Conservation (phyloP, 2,888 invertebrate genomes). For the Himalopsyche japonica region DNA sequence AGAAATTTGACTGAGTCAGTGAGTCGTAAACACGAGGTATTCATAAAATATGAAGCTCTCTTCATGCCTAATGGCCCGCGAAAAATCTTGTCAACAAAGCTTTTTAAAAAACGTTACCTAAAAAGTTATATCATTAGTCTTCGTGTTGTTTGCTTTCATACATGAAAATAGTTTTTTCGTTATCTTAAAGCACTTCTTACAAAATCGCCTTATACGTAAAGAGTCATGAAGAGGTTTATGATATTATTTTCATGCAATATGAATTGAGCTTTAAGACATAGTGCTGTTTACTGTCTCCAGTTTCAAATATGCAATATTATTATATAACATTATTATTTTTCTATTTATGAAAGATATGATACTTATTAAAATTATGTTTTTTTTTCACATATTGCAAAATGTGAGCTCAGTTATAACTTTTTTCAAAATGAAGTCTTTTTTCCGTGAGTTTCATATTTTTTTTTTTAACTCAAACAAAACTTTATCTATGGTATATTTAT, state of each 20-base stretch:
- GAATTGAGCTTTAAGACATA: background rate
- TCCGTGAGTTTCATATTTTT: too few relatives aligned
- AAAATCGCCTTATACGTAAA: background rate
- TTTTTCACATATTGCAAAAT: too few relatives aligned
- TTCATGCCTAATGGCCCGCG: background rate
- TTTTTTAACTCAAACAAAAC: too few relatives aligned
- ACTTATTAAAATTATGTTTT: too few relatives aligned
- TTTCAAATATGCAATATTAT: too few relatives aligned
- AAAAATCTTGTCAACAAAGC: constrained; percentile 1
- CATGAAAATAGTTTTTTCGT: background rate
- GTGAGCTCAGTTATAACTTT: too few relatives aligned
- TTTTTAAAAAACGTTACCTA: background rate
- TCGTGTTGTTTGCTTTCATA: background rate
- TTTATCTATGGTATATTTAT: too few relatives aligned
- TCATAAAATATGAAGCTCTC: background rate
- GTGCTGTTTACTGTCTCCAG: background rate
- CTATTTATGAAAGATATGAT: too few relatives aligned
- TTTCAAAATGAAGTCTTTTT: too few relatives aligned
- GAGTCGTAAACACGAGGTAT: background rate
- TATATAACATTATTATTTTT: too few relatives aligned
- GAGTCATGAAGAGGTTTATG: background rate
- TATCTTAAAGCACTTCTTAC: background rate
- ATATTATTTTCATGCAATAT: background rate
- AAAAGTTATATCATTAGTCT: background rate
- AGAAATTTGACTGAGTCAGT: background rate